Evolutionary conservation across 2,113 vertebrate genomes (phyloP).

Genomic region (Proteles cristata): DNA sequence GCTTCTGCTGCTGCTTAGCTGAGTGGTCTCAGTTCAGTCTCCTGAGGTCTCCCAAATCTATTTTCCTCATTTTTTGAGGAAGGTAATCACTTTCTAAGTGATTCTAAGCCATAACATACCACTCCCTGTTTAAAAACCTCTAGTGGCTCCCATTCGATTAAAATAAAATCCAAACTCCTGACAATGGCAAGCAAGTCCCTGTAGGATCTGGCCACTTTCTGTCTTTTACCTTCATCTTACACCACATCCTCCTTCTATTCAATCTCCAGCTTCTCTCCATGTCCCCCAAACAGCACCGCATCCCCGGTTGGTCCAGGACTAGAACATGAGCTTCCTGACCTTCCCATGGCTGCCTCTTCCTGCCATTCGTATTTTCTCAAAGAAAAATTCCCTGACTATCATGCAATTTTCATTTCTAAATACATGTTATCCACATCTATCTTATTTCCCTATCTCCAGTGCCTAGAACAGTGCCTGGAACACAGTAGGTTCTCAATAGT

Average conservation of each 20-base stretch:
- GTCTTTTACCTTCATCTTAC: neutral
- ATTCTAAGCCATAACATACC: neutral
- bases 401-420: neutral
- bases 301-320: no score
- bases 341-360: neutral
- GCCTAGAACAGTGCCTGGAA: neutral
- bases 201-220: no score
- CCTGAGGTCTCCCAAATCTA: rapidly evolving
- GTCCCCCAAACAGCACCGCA: neutral
- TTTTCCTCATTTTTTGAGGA: neutral
- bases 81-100: neutral
- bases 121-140: neutral
- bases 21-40: neutral
- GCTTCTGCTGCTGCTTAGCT: neutral
- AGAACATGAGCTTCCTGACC: neutral
- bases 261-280: neutral
- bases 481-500: neutral
- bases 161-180: neutral
- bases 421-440: neutral
- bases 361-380: neutral
- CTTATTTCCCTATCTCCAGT: neutral
- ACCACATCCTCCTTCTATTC: neutral
- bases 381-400: neutral
- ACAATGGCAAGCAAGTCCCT: no score
- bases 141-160: neutral